Base-by-base conservation (phyloP, 2,888 invertebrate species). In the Drosophila nr. fundita region DNA sequence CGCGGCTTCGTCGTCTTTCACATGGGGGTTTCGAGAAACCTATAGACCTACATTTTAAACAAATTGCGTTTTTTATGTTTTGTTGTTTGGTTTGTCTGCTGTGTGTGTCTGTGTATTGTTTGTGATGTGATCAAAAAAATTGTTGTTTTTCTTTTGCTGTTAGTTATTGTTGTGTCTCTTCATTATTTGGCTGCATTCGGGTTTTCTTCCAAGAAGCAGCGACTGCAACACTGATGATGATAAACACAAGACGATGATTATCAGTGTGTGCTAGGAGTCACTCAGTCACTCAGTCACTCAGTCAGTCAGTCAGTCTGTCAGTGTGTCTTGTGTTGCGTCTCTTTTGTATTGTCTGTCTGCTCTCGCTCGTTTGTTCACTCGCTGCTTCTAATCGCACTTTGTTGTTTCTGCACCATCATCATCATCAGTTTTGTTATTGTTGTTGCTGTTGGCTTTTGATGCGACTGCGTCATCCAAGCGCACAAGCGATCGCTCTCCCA, bases 11-110 rank as follows among this genome's bases (percentile, higher is more conserved):
- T 73, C 81, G 78, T 78, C 84, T 78, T 73, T 79, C 76, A 82
- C 82, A 88, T 89, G 89, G 87, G 72, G 67, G 65, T 89, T 91
- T 91, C 89, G 87, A 91, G 91, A 89, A 92, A 91, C 91, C 91
- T 91, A 92, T 89, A 91, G 91, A 91, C 92, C 92, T 89, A 92
- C 90, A 91, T 91, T 91, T 91, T 84, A 91, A 91, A 89, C 87
- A 91, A 91, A 92, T 91, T 90, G 81, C 91, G 89, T 83, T 87
- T 83, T 36, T 42, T 52, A 58, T 30, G 36, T 27, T 52, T 54
- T 64, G 42, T 52, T 64, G 60, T 68, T 72, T 60, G 29, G 29
- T 57, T 57, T 64, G 63, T 65, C 50, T 79, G 55, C 48, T 54
- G 29, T 58, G 58, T 65, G 48, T 60, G 52, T 64, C 42, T 68